These are phyloP conservation scores for Tribolium castaneum DNA, from an alignment of 1,140 invertebrate genomes.

Conservation along the genomic window DNA sequence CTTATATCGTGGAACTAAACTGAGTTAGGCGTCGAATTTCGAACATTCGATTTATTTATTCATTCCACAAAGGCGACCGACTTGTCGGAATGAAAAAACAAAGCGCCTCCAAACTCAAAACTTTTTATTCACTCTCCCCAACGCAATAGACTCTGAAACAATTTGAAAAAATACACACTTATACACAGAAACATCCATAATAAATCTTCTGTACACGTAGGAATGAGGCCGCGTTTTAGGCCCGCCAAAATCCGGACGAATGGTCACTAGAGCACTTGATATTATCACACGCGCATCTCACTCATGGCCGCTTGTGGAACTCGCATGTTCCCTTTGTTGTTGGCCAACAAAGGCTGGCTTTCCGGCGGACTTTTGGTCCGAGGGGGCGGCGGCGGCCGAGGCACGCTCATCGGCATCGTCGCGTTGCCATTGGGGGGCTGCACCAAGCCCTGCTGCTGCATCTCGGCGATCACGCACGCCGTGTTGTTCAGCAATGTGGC, in stretches of 20 bases:
- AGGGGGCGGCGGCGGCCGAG: constrained; percentile 69
- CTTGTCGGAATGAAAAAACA: constrained; percentile 30
- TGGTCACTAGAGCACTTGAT: constrained; percentile 41
- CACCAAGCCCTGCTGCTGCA: constrained; percentile 67
- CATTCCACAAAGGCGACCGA: constrained; percentile 24
- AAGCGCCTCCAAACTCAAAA: constrained; percentile 8
- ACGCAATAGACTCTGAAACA: constrained; percentile 38
- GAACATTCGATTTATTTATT: constrained; percentile 32
- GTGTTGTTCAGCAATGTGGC: constrained; percentile 68
- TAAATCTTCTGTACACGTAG: constrained; percentile 49
- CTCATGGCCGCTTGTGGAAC: constrained; percentile 81
- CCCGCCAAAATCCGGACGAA: constrained; percentile 44
- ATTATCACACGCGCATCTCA: constrained; percentile 87
- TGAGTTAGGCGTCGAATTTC: constrained; percentile 25
- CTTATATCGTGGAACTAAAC: background rate
- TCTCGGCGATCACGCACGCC: constrained; percentile 68
- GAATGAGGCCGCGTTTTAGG: constrained; percentile 49
- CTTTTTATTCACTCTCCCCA: constrained; percentile 28
- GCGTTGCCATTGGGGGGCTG: constrained; percentile 69
- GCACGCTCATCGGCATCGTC: constrained; percentile 68
- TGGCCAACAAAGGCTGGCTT: constrained; percentile 68
- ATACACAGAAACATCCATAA: constrained; percentile 56
- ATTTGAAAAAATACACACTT: constrained; percentile 46
- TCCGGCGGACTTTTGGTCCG: constrained; percentile 70
- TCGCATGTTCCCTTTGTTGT: constrained; percentile 64